These are phyloP conservation scores for Drosophila fuyamai DNA, from an alignment of 1,140 invertebrate genomes.

Conservation along the genomic window DNA sequence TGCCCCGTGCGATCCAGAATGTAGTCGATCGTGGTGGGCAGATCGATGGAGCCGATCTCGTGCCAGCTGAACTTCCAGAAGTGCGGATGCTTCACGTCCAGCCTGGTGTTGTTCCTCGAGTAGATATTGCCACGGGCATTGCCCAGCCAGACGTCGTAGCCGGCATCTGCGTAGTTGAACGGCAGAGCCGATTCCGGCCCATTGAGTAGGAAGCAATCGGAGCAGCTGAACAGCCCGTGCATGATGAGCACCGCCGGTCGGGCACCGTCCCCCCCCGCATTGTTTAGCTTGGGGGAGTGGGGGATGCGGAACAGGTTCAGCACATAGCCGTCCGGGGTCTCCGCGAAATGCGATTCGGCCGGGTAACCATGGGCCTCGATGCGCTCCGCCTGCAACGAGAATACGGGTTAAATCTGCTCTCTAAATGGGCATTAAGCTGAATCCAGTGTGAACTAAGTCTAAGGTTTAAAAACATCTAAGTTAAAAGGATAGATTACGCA, in stretches of 20 bases:
- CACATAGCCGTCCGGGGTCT: constrained; percentile 86
- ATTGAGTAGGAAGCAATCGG: constrained; percentile 90
- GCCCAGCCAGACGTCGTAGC: constrained; percentile 89
- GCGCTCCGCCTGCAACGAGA: constrained; percentile 66
- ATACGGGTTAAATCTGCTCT: not conserved
- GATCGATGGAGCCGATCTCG: constrained; percentile 89
- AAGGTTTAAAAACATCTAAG: too few relatives aligned
- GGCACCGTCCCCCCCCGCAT: constrained; percentile 62
- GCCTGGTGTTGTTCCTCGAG: constrained; percentile 86
- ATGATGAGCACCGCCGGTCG: constrained; percentile 88
- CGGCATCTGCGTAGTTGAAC: constrained; percentile 88
- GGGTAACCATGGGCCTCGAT: constrained; percentile 85
- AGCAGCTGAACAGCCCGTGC: constrained; percentile 92
- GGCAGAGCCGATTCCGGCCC: constrained; percentile 87
- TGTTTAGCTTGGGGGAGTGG: constrained; percentile 61
- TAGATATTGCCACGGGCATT: constrained; percentile 89
- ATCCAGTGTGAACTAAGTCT: too few relatives aligned
- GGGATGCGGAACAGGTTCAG: constrained; percentile 86
- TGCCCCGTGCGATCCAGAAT: constrained; percentile 87
- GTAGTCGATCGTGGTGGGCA: constrained; percentile 89
- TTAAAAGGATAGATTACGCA: too few relatives aligned
- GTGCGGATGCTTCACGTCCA: constrained; percentile 86
- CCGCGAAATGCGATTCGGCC: constrained; percentile 86
- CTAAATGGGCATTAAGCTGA: not conserved
- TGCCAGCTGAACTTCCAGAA: constrained; percentile 88